Percentiles rank a stretch among this genome's conserved stretches.
Conservation (phyloP, 2,797 vertebrate genomes). For the Phrynocephalus vlangalii region DNA sequence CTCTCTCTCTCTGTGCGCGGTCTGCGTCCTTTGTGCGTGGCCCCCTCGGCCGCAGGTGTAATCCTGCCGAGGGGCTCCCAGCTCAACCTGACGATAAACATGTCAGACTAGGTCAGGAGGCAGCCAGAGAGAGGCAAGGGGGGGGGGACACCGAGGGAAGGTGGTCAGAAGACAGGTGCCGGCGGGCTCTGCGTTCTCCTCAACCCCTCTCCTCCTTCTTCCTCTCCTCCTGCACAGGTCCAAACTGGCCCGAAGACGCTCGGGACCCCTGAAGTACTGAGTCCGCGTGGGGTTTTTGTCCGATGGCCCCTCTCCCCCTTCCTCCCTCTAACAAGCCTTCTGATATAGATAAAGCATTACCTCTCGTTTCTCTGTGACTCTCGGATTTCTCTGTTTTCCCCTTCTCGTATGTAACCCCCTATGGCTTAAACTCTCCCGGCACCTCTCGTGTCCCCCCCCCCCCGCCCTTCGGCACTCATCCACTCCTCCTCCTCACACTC, state of each 20-base stretch:
- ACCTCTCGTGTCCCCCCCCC: slow-evolving; percentile 43
- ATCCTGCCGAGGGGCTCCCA: no score
- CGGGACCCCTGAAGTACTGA: slow-evolving; percentile 90
- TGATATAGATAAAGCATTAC: slow-evolving; percentile 86
- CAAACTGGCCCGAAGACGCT: slow-evolving; percentile 93
- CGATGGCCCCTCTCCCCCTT: not conserved
- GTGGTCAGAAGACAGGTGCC: not conserved
- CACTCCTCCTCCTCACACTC: slow-evolving; percentile 75
- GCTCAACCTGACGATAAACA: no score
- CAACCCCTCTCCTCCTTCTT: slow-evolving; percentile 34
- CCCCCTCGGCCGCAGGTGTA: no score
- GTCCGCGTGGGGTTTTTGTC: slow-evolving; percentile 61
- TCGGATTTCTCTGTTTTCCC: slow-evolving; percentile 92
- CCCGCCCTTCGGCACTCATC: slow-evolving; percentile 79
- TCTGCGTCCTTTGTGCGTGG: no score
- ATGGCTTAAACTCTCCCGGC: slow-evolving; percentile 83
- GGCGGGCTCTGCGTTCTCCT: not conserved
- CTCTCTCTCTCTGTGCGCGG: no score
- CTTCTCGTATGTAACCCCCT: slow-evolving; percentile 88
- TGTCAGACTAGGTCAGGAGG: fast-evolving
- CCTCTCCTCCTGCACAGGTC: slow-evolving; percentile 81
- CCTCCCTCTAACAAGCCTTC: slow-evolving; percentile 73
- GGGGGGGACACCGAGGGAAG: not conserved
- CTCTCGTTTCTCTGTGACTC: slow-evolving; percentile 93
- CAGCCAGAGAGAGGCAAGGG: not conserved